These are phyloP conservation scores for Mirounga angustirostris DNA, from an alignment of 2,113 vertebrate species.

Conservation along the genomic window DNA sequence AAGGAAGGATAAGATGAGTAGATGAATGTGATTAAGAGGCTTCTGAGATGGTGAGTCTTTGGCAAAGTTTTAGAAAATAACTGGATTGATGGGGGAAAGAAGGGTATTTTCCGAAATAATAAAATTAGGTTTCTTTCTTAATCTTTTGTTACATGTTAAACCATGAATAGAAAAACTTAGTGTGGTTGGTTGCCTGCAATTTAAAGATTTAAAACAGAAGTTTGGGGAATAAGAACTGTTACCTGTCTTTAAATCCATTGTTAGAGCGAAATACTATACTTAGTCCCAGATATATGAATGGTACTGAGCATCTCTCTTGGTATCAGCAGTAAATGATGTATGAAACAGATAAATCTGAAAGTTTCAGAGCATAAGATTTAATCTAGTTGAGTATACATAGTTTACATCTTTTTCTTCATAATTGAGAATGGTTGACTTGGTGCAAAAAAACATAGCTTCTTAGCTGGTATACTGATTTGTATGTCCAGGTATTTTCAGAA, in stretches of 20 bases:
- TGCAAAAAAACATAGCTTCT: not conserved
- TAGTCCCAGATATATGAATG: not conserved
- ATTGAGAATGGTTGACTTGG: not conserved
- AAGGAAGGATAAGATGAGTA: constrained; percentile 14
- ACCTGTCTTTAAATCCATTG: not conserved
- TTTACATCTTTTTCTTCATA: not conserved
- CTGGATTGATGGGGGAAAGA: not conserved
- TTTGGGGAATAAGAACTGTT: not conserved
- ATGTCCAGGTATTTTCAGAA: constrained; percentile 29
- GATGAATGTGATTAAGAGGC: constrained; percentile 1
- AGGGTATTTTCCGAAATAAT: constrained; percentile 17
- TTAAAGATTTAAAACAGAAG: constrained; percentile 23
- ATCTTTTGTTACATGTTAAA: not conserved
- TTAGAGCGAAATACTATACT: not conserved
- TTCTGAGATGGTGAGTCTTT: not conserved
- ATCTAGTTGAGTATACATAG: not conserved
- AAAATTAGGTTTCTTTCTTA: constrained; percentile 16
- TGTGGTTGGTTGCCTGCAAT: not conserved
- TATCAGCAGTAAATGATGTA: not conserved
- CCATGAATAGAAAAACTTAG: not conserved
- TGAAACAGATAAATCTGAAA: not conserved
- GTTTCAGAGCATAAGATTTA: constrained; percentile 7
- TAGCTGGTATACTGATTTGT: not conserved
- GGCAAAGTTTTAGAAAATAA: constrained; percentile 2
- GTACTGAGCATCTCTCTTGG: not conserved